phyloP scores from a whole-genome alignment of 2,888 invertebrate species.

The Salticus scenicus region DNA sequence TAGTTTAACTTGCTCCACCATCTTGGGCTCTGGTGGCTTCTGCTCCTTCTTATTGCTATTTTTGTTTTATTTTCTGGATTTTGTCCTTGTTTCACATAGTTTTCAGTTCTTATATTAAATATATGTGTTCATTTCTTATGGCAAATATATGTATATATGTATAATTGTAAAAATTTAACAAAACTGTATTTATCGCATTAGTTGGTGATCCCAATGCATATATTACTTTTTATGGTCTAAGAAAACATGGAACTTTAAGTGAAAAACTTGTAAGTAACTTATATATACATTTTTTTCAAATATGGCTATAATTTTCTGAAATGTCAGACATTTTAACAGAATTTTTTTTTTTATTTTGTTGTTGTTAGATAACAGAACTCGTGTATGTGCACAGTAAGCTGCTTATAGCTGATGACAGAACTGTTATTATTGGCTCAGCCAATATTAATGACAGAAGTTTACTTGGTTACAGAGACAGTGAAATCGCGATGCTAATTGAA shows the following conservation, averaged over 20 bases:
- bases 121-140: no score
- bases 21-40: no score
- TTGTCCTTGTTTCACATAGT: no score
- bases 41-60: no score
- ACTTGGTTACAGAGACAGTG: conserved; percentile 95
- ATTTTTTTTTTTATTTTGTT: neutral
- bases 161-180: no score
- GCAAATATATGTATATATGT: no score
- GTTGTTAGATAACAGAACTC: conserved; percentile 85
- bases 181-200: no score
- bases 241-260: conserved; percentile 86
- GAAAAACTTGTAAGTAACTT: conserved; percentile 80
- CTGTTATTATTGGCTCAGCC: conserved; percentile 95
- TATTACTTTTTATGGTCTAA: conserved; percentile 92
- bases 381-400: conserved; percentile 98
- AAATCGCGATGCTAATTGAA: conserved; percentile 90
- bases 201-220: conserved; percentile 87
- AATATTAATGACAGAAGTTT: conserved; percentile 98
- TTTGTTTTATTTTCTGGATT: no score
- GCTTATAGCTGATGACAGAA: conserved; percentile 93
- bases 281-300: neutral
- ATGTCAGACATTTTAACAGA: neutral
- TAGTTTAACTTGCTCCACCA: no score
- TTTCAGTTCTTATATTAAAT: no score
- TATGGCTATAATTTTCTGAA: neutral